These are phyloP conservation scores for Microcebus tavaratra DNA, from an alignment of 2,113 vertebrate genomes.

Conservation along the genomic window DNA sequence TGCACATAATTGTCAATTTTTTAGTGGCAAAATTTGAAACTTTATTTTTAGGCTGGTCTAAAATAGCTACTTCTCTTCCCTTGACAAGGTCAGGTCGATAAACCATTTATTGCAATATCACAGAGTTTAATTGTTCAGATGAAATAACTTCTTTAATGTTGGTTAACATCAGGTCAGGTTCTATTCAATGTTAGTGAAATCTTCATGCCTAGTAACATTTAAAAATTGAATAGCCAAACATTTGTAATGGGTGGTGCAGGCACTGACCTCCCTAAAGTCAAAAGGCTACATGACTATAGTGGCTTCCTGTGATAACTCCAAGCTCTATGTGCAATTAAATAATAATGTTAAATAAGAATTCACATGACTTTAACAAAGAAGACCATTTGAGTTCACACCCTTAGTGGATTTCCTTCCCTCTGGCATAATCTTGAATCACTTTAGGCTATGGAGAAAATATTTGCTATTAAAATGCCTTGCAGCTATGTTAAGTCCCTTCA, in stretches of 20 bases:
- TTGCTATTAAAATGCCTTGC: conserved; percentile 44
- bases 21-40: background rate
- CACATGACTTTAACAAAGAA: background rate
- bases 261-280: background rate
- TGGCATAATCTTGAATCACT: background rate
- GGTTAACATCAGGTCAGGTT: background rate
- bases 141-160: background rate
- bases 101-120: background rate
- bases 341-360: background rate
- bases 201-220: background rate
- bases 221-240: background rate
- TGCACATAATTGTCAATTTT: background rate
- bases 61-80: background rate
- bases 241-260: background rate
- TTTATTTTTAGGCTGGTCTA: background rate
- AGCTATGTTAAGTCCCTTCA: conserved; percentile 47
- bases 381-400: background rate
- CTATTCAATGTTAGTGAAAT: background rate
- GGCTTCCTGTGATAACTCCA: background rate
- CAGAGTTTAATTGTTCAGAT: background rate
- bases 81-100: background rate
- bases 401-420: background rate
- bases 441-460: background rate
- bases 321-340: background rate
- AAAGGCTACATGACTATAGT: background rate